Percentiles rank a stretch among this genome's conserved stretches.
Conservation (phyloP, 1,140 invertebrate genomes). For the Anoplolepis gracilipes region DNA sequence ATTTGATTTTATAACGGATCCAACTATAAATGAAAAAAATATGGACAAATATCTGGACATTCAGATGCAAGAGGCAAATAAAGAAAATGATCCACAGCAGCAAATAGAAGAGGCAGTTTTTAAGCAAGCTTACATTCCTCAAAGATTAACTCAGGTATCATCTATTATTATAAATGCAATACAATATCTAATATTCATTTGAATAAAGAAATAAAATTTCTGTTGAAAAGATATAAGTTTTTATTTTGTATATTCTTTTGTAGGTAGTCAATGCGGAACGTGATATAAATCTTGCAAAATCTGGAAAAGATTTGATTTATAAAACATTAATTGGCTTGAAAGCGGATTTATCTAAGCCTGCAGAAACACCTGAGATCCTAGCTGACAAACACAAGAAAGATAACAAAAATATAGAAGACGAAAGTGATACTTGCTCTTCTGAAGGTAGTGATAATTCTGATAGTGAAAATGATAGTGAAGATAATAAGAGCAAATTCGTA, state of each 20-base stretch:
- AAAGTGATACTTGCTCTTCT: constrained; percentile 78
- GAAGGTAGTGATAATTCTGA: constrained; percentile 70
- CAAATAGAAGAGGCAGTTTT: constrained; percentile 96
- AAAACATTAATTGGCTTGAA: constrained; percentile 94
- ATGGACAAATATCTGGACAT: constrained; percentile 93
- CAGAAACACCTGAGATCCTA: constrained; percentile 84
- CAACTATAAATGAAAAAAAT: constrained; percentile 93
- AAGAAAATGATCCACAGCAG: constrained; percentile 89
- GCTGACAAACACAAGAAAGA: neutral
- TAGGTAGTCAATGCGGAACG: constrained; percentile 96
- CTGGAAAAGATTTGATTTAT: constrained; percentile 92
- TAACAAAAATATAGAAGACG: constrained; percentile 84
- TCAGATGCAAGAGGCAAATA: constrained; percentile 87
- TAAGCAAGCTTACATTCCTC: constrained; percentile 97
- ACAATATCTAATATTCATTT: neutral
- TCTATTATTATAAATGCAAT: neutral
- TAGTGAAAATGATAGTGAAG: constrained; percentile 80
- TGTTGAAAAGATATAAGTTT: constrained; percentile 5
- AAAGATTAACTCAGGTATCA: constrained; percentile 94
- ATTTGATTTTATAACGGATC: constrained; percentile 98
- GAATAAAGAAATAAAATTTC: constrained; percentile 35
- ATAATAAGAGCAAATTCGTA: constrained; percentile 88
- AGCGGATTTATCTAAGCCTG: constrained; percentile 91
- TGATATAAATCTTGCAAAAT: constrained; percentile 93
- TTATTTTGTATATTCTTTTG: constrained; percentile 53